Evolutionary conservation across 1,140 invertebrate species (phyloP), one percentile per base, ranked within the genome.

Genomic region (Bombus soroeensis): DNA sequence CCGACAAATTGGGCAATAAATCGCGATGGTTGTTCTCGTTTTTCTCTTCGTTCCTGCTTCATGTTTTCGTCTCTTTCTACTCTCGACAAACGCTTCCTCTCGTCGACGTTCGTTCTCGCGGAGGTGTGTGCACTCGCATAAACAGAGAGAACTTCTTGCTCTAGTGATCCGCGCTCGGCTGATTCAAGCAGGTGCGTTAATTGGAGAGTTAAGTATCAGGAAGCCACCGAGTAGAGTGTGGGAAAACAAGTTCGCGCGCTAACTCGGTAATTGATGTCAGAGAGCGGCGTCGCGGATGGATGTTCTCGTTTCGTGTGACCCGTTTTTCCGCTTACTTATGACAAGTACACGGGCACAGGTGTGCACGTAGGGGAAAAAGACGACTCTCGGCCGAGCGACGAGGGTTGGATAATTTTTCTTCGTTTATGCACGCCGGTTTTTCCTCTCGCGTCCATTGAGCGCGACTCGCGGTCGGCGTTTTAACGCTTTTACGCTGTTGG

Each of bases 191-290:
- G 90, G 75, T 89, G 91, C 83, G 88, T 89, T 93, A 89, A 93
- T 93, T 91, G 87, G 80, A 91, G 92, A 91, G 92, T 92, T 90
- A 93, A 91, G 92, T 91, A 88, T 88, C 75, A 64, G 86, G 68
- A 88, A 89, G 75, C 68, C 34, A 8, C 41, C 37, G 75, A 85
- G 88, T 91, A 53, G 72, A 85, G 88, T 91, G 64, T 89, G 74
- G 81, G 74, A 83, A 83, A 83, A 70, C 64, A 59, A 70, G 74
- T 68, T 76, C 4, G 32, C 62, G 43, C 28, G 37, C 74, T 22
- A 77, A 41, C 62, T 41, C 64, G 73, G 64, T 83, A 83, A 83
- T 77, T 43, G 81, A 78, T 83, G 74, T 77, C 73, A 57, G 81
- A 37, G 13, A 73, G 53, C n/a, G n/a, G 25, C 66, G 57, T 72